Conservation (phyloP, 2,888 invertebrate species). For the Chymomyza caudatula region DNA sequence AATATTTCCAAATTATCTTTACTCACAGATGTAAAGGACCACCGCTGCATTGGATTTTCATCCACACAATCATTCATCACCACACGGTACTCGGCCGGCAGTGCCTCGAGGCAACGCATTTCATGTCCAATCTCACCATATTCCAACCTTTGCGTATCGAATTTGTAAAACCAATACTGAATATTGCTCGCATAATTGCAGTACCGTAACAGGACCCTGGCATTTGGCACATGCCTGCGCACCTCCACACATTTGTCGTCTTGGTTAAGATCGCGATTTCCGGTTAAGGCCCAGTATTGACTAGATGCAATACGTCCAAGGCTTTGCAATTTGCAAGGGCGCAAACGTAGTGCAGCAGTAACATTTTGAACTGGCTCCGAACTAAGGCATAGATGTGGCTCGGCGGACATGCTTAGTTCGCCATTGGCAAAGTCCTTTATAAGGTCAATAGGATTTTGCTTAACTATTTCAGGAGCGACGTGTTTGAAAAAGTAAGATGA, state of each 20-base stretch:
- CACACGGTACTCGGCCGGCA: not conserved
- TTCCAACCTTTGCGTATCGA: not conserved
- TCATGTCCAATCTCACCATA: not conserved
- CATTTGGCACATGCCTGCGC: not conserved
- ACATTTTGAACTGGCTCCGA: not conserved
- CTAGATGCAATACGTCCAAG: not conserved
- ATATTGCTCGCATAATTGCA: not conserved
- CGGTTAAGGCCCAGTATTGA: not conserved
- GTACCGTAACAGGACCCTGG: not conserved
- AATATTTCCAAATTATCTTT: not conserved
- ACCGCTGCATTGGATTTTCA: not conserved
- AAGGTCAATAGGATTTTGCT: not conserved
- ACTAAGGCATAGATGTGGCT: not conserved
- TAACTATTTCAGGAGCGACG: not conserved
- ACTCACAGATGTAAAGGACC: not conserved
- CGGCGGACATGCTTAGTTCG: not conserved
- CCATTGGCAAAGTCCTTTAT: not conserved
- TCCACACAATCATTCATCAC: not conserved
- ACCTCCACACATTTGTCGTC: not conserved
- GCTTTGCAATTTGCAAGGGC: not conserved
- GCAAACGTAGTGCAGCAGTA: not conserved
- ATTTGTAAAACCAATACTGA: not conserved
- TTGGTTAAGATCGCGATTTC: not conserved
- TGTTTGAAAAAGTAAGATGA: constrained; percentile 6
- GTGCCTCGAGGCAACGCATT: not conserved